Percentiles rank a stretch among this genome's conserved stretches.
phyloP scores from a whole-genome alignment of 2,113 vertebrate species.

The Pterophyllum scalare region DNA sequence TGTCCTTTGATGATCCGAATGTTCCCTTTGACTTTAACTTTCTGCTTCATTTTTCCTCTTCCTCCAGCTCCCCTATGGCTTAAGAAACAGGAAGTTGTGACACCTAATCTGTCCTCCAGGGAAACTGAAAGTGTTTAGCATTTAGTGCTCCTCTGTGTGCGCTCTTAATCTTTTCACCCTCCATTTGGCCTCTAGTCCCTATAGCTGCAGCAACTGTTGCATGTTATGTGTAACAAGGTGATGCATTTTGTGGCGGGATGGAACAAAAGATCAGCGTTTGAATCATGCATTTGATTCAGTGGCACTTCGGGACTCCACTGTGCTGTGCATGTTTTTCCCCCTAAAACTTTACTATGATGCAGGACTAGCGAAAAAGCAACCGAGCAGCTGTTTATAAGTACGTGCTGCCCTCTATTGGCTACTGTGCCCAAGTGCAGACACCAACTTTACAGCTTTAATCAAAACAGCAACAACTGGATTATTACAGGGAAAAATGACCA shows the following conservation, averaged over 20 bases:
- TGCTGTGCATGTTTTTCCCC: not conserved
- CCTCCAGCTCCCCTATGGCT: not conserved
- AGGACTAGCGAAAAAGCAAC: not conserved
- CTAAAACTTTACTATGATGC: not conserved
- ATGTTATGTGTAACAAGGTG: not conserved
- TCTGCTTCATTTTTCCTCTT: not conserved
- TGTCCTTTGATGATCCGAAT: not conserved
- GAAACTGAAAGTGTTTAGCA: not conserved
- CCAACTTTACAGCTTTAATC: not conserved
- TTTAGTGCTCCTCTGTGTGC: not conserved
- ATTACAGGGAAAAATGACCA: not conserved
- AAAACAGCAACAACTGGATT: not conserved
- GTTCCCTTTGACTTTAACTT: not conserved
- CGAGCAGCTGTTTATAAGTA: not conserved
- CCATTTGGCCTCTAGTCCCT: not conserved
- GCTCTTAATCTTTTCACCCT: not conserved
- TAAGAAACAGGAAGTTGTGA: not conserved
- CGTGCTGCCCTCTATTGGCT: conserved; percentile 59
- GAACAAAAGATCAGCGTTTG: not conserved
- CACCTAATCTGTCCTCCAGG: not conserved
- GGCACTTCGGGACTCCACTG: not conserved
- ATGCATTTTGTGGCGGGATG: not conserved
- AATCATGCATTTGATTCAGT: not conserved
- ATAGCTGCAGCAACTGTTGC: not conserved
- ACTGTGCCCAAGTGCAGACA: not conserved